Conservation (phyloP, 2,113 vertebrate species). For the Corythornis cristatus region DNA sequence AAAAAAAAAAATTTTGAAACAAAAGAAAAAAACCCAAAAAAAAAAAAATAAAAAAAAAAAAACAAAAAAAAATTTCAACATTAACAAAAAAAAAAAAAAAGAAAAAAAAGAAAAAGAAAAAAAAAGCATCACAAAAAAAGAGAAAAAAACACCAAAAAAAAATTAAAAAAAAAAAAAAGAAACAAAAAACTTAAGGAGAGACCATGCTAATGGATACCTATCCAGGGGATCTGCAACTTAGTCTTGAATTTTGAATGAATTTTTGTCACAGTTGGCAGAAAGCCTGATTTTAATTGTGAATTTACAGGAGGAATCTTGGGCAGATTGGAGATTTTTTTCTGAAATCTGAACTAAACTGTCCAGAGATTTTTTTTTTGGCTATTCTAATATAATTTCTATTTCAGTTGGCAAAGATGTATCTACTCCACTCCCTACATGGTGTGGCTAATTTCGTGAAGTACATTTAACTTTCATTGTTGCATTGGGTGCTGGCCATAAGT, state of each 20-base stretch:
- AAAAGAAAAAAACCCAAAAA: no score
- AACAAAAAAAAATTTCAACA: no score
- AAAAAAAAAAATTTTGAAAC: no score
- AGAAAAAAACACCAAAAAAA: no score
- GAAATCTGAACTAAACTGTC: not conserved
- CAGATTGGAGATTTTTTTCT: not conserved
- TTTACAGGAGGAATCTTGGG: not conserved
- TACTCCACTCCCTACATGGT: not conserved
- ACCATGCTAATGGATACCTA: not conserved
- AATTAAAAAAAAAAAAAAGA: no score
- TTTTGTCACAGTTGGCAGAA: not conserved
- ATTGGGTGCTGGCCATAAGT: not conserved
- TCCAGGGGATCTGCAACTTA: not conserved
- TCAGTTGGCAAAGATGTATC: not conserved
- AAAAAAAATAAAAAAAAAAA: no score
- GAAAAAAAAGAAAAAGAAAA: no score
- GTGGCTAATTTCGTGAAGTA: not conserved
- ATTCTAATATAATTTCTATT: not conserved
- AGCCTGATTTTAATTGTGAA: not conserved
- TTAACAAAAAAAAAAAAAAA: no score
- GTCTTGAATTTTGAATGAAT: not conserved
- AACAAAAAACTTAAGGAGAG: not conserved
- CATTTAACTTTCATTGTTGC: not conserved
- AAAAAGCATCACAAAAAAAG: not conserved
- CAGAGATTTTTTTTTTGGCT: not conserved